Evolutionary conservation across 1,140 invertebrate genomes (phyloP), one percentile per base, ranked within the genome.

Genomic region (Hycleus cichorii): DNA sequence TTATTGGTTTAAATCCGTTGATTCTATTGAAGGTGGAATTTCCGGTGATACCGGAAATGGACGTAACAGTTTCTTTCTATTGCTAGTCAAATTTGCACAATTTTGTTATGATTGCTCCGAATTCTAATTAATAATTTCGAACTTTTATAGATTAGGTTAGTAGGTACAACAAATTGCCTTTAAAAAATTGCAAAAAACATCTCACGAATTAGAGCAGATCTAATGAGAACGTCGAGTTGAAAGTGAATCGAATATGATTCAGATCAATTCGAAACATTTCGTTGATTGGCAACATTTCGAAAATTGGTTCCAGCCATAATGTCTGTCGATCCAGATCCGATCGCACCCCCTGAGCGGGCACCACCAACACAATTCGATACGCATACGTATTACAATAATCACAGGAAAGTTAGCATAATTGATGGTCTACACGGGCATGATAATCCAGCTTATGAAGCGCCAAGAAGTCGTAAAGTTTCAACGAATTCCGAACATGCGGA

Each of bases 401-500:
- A 48, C 39, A 53, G 56, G 9, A 43, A 56, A 58, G 65, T 67
- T 38, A 65, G 63, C 39, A 67, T 67, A 47, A 43, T 61, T 7
- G 64, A 65, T 11, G 32, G 60, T 44, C 50, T 62, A 10, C 47
- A 61, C 38, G 70, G 70, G 4, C 59, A 69, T 47, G 72, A 72
- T 52, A 74, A 74, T 63, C 66, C 62, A 26, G 65, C 50, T 7
- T 74, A 72, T 47, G 72, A 74, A 47, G 65, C 70, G 6, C 67
- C 59, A 32, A 59, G 69, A 51, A 69, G 66, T 58, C 48, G 71
- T 49, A 74, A 72, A 64, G 49, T 67, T 9, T 71, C 69, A 2
- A 32, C 66, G 1, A 63, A 62, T n/a, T 72, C 74, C 1, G 70
- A 74, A 6, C 66, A 70, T 43, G 66, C 68, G 7, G 72, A 75